Base-by-base conservation (phyloP, 1,140 invertebrate species). In the Carcinoscorpius rotundicauda region DNA sequence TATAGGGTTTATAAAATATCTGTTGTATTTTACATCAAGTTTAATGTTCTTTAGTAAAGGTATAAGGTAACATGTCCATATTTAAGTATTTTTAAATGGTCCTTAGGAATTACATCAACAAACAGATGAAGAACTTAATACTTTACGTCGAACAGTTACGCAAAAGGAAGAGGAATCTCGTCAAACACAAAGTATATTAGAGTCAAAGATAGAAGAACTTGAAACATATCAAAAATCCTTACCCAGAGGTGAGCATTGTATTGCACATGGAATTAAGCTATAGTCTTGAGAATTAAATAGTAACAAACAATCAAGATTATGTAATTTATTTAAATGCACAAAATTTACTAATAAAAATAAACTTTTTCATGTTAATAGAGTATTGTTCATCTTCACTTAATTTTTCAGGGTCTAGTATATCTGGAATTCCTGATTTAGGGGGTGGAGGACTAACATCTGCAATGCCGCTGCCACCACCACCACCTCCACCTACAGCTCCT, bases 131-230 rank as follows among this genome's bases (percentile, higher is more conserved):
- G 93, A 97, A 79, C 83, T 94, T 3, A 77, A 84, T 3, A 83
- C 85, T 2, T 71, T 85, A 75, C 82, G 78, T 76, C 82, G 77
- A 79, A 86, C 79, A 59, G 81, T 92, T 6, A 85, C 87, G 71
- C 83, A 91, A 73, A 89, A 91, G 75, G 91, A 93, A 76, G 78
- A 82, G 68, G 92, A 97, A 67, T 89, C 89, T 0, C 84, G 86
- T 62, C 87, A 91, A 72, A 79, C 91, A 52, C 89, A 96, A 73
- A 91, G 88, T 5, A 83, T 93, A 75, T 78, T 97, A 51, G 93
- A 96, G 75, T 87, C 84, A 58, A 93, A 94, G 77, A 91, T 96
- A 61, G 84, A 88, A 68, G 90, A 96, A 75, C 75, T 97, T 64
- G 92, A 96, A 77, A 87, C 85, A 9, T 80, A 77, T 6, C 63